Base-by-base conservation (phyloP, 2,888 invertebrate genomes). In the Fragum sueziense region DNA sequence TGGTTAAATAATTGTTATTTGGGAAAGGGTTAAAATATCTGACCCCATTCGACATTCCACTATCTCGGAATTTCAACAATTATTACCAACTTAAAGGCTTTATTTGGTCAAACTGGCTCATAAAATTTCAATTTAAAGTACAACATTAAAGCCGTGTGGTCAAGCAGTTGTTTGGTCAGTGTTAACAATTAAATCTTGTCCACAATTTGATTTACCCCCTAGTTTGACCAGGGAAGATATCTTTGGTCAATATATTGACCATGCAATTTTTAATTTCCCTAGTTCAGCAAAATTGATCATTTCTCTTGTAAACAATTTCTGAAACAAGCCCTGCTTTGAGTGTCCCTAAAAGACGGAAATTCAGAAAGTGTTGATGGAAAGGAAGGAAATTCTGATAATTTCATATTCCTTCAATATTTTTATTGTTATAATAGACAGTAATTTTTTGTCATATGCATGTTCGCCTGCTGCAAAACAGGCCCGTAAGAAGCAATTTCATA, bases 131-230 rank as follows among this genome's bases (percentile, higher is more conserved):
- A 61, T 61, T 57, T 27, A 57, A 57, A 57, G 25, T 27, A 57
- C 22, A 57, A 2, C 27, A 27, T n/a, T 57, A 27, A 57, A 27
- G 57, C 57, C 47, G n/a, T 57, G 57, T 61, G 61, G 61, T 61
- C 61, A 61, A 61, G n/a, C 33, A 14, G 2, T 33, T 61, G 61
- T 61, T 61, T 61, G 61, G 27, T 27, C 61, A 61, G 61, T 61
- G 33, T 61, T 61, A 33, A 61, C 29, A 33, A 61, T 25, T 61
- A 61, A 61, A 61, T 61, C 61, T 7, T 22, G 27, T 33, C 61
- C 61, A 61, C n/a, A 61, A 33, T 61, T 61, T 61, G 61, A 61
- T 61, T 61, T 33, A 29, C 61, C 61, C 61, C 61, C 29, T 47
- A 47, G 47, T 47, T 47, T 47, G 47, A 47, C 7, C 3, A 20